Percentiles rank a stretch among this genome's conserved stretches.
These are phyloP conservation scores for Hepsetus odoe DNA, from an alignment of 2,113 vertebrate genomes.

Conservation along the genomic window DNA sequence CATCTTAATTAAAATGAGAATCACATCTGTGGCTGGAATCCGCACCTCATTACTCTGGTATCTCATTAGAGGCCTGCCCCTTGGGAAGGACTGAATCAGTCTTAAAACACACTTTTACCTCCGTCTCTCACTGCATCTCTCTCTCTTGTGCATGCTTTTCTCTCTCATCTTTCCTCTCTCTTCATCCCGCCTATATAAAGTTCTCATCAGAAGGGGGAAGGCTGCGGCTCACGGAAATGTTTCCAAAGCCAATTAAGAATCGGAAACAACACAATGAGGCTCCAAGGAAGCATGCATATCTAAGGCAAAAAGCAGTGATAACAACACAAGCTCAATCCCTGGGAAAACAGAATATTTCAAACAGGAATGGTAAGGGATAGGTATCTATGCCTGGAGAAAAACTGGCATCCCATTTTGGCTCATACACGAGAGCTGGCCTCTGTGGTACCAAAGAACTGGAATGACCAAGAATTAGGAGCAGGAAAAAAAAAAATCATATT, in stretches of 20 bases:
- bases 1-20: constrained; percentile 79
- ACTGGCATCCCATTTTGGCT: neutral
- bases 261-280: constrained; percentile 38
- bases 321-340: constrained; percentile 16
- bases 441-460: neutral
- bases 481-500: neutral
- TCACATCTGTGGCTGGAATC: constrained; percentile 76
- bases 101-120: constrained; percentile 71
- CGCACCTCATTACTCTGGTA: constrained; percentile 80
- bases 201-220: constrained; percentile 54
- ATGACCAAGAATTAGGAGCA: neutral
- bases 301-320: constrained; percentile 8
- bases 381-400: neutral
- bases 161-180: constrained; percentile 58
- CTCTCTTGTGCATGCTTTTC: constrained; percentile 63
- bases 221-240: constrained; percentile 36
- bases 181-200: constrained; percentile 51
- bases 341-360: constrained; percentile 2
- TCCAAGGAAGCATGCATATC: constrained; percentile 19
- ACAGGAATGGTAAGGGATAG: neutral
- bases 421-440: neutral
- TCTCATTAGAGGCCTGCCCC: constrained; percentile 74
- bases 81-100: constrained; percentile 60
- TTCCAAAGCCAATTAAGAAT: constrained; percentile 54
- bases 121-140: constrained; percentile 61